Evolutionary conservation across 2,888 invertebrate genomes (phyloP).

Genomic region (Heteromyza rotundicornis): DNA sequence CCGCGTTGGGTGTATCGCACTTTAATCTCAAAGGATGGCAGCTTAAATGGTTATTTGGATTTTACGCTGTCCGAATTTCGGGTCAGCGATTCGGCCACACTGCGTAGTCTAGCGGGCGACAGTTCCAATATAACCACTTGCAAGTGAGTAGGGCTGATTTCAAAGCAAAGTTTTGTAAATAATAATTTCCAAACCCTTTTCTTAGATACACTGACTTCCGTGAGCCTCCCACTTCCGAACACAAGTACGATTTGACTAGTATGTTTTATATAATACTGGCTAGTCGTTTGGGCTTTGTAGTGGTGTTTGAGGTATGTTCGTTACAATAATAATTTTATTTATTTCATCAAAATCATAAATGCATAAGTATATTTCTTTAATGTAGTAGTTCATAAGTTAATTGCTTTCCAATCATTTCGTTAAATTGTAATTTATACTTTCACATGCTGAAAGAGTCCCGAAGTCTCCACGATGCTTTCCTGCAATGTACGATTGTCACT

Average conservation of each 20-base stretch:
- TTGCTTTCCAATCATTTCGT: constrained; percentile 33
- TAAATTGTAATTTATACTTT: constrained; percentile 41
- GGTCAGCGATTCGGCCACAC: constrained; percentile 67
- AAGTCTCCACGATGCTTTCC: constrained; percentile 52
- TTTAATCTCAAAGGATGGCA: constrained; percentile 66
- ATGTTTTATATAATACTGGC: constrained; percentile 92
- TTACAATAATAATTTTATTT: constrained; percentile 5
- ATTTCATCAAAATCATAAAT: constrained; percentile 31
- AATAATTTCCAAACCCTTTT: constrained; percentile 1
- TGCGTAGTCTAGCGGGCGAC: constrained; percentile 61
- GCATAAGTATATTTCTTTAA: neutral
- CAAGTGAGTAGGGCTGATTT: constrained; percentile 64
- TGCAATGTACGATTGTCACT: constrained; percentile 50
- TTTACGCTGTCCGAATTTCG: constrained; percentile 78
- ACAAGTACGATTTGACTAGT: constrained; percentile 72
- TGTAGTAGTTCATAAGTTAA: neutral
- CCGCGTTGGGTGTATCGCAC: constrained; percentile 83
- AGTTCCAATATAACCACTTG: constrained; percentile 66
- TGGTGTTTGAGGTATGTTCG: constrained; percentile 85
- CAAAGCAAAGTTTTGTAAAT: neutral
- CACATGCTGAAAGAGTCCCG: constrained; percentile 55
- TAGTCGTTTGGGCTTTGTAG: constrained; percentile 87
- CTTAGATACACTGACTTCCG: constrained; percentile 81
- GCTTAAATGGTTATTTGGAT: constrained; percentile 79
- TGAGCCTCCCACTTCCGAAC: constrained; percentile 68